Conservation (phyloP, 2,888 invertebrate species). For the Aleiodes leptofemur region DNA sequence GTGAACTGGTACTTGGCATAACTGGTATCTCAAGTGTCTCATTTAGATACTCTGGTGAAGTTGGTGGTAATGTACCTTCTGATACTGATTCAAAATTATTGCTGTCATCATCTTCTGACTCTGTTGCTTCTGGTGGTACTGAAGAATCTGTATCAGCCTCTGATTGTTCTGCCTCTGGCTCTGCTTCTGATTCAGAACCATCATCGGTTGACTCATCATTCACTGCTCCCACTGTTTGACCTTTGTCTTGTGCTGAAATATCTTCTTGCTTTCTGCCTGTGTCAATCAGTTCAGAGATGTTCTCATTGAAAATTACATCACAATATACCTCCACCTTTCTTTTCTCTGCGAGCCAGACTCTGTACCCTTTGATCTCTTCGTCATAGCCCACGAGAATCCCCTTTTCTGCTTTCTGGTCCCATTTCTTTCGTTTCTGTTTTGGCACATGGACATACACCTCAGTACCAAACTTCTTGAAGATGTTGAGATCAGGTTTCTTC, state of each 20-base stretch:
- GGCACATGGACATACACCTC: slow-evolving; percentile 38
- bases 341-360: background rate
- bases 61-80: too few relatives aligned
- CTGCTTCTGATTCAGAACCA: background rate
- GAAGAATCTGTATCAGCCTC: too few relatives aligned
- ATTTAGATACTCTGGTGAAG: too few relatives aligned
- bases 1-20: too few relatives aligned
- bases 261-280: too few relatives aligned
- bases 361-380: background rate
- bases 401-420: slow-evolving; percentile 1
- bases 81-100: too few relatives aligned
- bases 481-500: background rate
- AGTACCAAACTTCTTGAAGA: slow-evolving; percentile 29
- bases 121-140: background rate
- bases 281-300: too few relatives aligned
- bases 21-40: too few relatives aligned
- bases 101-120: background rate
- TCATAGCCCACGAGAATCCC: background rate
- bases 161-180: background rate
- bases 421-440: slow-evolving; percentile 4
- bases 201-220: background rate
- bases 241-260: too few relatives aligned
- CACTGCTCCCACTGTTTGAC: too few relatives aligned
- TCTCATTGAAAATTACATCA: background rate
- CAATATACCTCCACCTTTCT: background rate